Conservation (phyloP, 2,888 invertebrate species). For the Pristionchus arcanus region DNA sequence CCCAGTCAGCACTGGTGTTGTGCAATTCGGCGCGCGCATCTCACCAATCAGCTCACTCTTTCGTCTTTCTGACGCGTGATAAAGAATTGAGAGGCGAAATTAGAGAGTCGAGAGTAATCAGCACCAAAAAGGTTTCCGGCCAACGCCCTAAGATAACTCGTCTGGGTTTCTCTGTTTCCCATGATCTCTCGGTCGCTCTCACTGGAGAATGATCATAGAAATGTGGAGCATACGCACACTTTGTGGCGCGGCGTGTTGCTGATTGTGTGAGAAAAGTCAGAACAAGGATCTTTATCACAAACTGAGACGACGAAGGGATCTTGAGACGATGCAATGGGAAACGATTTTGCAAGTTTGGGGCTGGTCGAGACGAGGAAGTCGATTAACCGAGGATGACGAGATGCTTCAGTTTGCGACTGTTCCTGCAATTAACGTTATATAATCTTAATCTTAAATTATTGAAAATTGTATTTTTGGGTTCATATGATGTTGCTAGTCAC, state of each 20-base stretch:
- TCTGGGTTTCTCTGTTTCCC: too few relatives aligned
- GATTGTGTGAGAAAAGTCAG: not conserved
- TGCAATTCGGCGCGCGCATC: too few relatives aligned
- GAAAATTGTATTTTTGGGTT: too few relatives aligned
- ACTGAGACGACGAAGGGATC: not conserved
- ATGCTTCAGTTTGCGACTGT: slow-evolving; percentile 26
- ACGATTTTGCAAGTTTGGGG: not conserved
- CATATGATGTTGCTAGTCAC: too few relatives aligned
- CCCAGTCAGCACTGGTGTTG: not conserved
- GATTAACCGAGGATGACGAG: slow-evolving; percentile 30
- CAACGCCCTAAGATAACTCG: not conserved
- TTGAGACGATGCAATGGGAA: not conserved
- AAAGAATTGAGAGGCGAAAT: too few relatives aligned
- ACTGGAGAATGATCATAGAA: too few relatives aligned
- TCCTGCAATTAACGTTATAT: not conserved
- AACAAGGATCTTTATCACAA: slow-evolving; percentile 21
- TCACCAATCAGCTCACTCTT: too few relatives aligned
- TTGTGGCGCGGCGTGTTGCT: not conserved
- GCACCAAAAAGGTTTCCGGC: not conserved
- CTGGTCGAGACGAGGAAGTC: not conserved
- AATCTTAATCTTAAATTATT: too few relatives aligned
- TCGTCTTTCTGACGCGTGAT: too few relatives aligned
- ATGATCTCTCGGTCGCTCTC: too few relatives aligned
- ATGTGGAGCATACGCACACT: too few relatives aligned
- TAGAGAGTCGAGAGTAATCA: too few relatives aligned